These are phyloP conservation scores for Drosophila pullipes DNA, from an alignment of 2,888 invertebrate species.

Conservation along the genomic window DNA sequence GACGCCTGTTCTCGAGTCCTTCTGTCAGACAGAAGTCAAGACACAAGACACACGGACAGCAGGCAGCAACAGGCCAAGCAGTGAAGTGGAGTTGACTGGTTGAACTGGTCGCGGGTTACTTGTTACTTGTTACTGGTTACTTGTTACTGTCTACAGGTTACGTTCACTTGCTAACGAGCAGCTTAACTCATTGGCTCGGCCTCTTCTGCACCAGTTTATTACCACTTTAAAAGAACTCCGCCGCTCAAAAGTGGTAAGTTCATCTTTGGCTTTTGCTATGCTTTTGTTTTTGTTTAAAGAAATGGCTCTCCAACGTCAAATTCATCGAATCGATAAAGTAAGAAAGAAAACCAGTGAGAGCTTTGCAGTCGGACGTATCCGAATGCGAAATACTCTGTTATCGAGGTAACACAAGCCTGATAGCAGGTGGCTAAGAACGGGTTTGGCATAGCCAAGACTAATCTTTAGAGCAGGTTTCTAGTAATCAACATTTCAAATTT, in stretches of 20 bases:
- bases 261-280: slow-evolving; percentile 6
- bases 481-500: neutral
- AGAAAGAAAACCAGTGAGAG: neutral
- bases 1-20: neutral
- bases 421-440: neutral
- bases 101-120: neutral
- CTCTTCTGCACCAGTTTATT: neutral
- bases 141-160: neutral
- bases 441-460: neutral
- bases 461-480: neutral
- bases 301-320: slow-evolving; percentile 11
- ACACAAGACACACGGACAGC: neutral
- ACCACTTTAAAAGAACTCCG: slow-evolving; percentile 16
- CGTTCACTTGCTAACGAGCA: neutral
- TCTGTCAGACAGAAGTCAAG: too few species aligned
- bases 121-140: neutral
- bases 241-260: neutral
- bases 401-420: neutral
- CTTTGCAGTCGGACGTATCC: neutral
- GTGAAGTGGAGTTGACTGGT: neutral
- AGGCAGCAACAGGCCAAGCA: slow-evolving; percentile 2
- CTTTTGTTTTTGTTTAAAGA: slow-evolving; percentile 19
- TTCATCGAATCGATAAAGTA: slow-evolving; percentile 43
- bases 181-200: neutral
- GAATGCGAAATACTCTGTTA: neutral